A percentile compares a stretch with the other conserved stretches of the same genome.
Evolutionary conservation across 2,888 invertebrate species (phyloP).

Genomic region (Serripes groenlandicus): DNA sequence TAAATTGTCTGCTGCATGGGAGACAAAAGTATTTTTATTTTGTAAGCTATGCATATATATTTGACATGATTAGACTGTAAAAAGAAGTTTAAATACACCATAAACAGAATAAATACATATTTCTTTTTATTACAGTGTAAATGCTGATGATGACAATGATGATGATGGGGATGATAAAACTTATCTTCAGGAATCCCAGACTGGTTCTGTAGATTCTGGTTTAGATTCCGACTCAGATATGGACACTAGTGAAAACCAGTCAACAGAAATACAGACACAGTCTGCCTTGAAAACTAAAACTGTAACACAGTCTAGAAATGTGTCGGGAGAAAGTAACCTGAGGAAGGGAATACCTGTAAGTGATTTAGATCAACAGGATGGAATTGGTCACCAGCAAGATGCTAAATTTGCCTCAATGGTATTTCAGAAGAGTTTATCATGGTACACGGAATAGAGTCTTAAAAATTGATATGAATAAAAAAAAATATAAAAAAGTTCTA

Average conservation of each 20-base stretch:
- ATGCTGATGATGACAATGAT: slow-evolving; percentile 14
- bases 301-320: neutral
- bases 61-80: too few relatives aligned
- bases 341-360: neutral
- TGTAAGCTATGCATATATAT: too few relatives aligned
- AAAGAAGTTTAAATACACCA: too few relatives aligned
- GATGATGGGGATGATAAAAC: slow-evolving; percentile 64
- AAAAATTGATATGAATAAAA: neutral
- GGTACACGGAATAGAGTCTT: slow-evolving; percentile 1
- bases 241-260: slow-evolving; percentile 45
- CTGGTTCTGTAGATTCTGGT: slow-evolving; percentile 60
- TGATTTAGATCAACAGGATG: neutral
- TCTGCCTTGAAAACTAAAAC: slow-evolving; percentile 5
- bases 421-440: neutral
- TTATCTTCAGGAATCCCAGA: slow-evolving; percentile 45
- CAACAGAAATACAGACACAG: slow-evolving; percentile 33
- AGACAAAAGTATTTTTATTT: too few relatives aligned
- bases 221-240: slow-evolving; percentile 62
- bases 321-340: neutral
- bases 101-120: too few relatives aligned
- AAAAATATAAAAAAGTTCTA: neutral
- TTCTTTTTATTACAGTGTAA: neutral
- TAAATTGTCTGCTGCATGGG: too few relatives aligned
- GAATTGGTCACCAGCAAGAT: neutral
- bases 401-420: neutral